Evolutionary conservation across 2,797 vertebrate genomes (phyloP), one percentile per base, ranked within the genome.

Genomic region (Mormyrus proboscirostris): DNA sequence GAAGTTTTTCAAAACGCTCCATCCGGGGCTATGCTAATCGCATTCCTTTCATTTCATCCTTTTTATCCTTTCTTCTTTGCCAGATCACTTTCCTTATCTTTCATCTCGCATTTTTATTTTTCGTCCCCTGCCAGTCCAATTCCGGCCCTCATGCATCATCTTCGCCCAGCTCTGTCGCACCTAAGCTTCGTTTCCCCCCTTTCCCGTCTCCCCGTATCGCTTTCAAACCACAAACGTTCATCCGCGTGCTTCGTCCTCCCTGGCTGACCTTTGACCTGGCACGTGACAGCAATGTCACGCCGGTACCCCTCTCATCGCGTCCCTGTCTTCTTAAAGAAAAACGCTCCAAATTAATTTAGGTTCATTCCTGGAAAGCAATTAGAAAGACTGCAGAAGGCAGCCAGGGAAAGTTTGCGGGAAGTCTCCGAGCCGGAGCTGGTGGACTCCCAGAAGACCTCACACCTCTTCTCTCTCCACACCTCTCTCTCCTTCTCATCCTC

Each of bases 21-120:
- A 29, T n/a, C 82, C 47, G 25, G 22, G 41, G 9, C 47, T 84
- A 29, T 51, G 41, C 41, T 84, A 50, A 84, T 84, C 44, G 41
- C 79, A 9, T 49, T 84, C n/a, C 38, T 84, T 50, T 50, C 79
- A 83, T 83, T 83, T 22, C 38, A 83, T 83, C 44, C 7, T 83
- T 83, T 83, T 84, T 10, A 49, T 14, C 22, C 22, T 14, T 84
- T 51, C 47, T 51, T 51, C n/a, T 84, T 25, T 84, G 47, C 10
- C 47, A 50, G 22, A 14, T 57, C 9, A 14, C 6, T 86, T 86
- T 33, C 25, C 94, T 94, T 93, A 93, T 94, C 93, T 93, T 89
- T 92, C 92, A 92, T 92, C 82, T 84, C 92, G 91, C 87, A 3
- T 89, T 90, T 91, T 84, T 89, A 25, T 38, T 65, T 59, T 38